These are phyloP conservation scores for Alentia gelatinosa DNA, from an alignment of 2,888 invertebrate genomes.

Conservation along the genomic window DNA sequence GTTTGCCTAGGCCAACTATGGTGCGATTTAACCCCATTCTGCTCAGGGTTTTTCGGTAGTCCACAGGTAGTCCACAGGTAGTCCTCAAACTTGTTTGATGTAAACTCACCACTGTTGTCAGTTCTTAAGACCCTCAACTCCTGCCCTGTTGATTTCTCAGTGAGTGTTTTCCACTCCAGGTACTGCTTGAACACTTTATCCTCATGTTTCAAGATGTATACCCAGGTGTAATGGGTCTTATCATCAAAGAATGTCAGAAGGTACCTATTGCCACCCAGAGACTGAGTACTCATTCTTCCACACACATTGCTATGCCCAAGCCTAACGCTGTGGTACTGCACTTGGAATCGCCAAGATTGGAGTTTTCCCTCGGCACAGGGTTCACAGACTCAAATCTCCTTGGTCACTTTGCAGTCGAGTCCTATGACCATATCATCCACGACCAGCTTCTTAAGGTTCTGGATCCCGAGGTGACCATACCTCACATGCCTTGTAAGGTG, in stretches of 20 bases:
- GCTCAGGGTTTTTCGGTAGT: conserved; percentile 73
- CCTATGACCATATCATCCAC: neutral
- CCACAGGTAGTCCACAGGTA: conserved; percentile 68
- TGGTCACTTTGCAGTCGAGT: neutral
- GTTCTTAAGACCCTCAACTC: conserved; percentile 61
- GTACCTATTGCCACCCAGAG: too few species aligned
- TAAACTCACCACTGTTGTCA: too few species aligned
- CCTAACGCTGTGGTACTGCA: neutral
- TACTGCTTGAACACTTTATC: conserved; percentile 42
- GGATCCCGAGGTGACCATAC: neutral
- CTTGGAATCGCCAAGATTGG: neutral
- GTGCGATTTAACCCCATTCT: conserved; percentile 74
- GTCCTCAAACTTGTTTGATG: conserved; percentile 62
- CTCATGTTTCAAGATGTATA: conserved; percentile 49
- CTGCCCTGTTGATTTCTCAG: conserved; percentile 49
- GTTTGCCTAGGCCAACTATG: too few species aligned
- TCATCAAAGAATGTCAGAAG: conserved; percentile 56
- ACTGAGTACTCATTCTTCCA: conserved; percentile 45
- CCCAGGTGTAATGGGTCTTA: conserved; percentile 25
- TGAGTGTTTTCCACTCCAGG: conserved; percentile 44
- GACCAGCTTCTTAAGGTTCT: conserved; percentile 29
- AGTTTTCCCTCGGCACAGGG: conserved; percentile 12
- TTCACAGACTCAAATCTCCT: conserved; percentile 36
- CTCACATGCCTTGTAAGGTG: neutral
- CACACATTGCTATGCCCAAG: conserved; percentile 52